Conservation (phyloP, 2,113 vertebrate species). For the Stegastes partitus region DNA sequence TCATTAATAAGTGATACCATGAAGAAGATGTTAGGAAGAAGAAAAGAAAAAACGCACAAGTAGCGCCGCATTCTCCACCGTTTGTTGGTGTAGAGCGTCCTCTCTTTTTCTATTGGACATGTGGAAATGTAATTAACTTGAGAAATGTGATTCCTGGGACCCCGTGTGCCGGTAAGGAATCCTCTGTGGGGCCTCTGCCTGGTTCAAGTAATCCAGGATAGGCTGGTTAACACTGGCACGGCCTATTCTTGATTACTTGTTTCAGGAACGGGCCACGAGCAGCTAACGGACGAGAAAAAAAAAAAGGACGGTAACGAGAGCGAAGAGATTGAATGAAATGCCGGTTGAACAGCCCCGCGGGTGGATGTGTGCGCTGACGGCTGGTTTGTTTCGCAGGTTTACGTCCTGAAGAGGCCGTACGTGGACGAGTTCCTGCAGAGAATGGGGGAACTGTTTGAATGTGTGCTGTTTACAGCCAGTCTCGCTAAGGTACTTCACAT, state of each 20-base stretch:
- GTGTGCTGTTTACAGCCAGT: constrained; percentile 93
- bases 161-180: constrained; percentile 26
- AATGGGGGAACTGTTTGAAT: constrained; percentile 94
- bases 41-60: not conserved
- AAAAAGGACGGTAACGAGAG: not conserved
- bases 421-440: constrained; percentile 91
- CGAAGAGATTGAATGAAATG: not conserved
- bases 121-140: constrained; percentile 55
- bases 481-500: constrained; percentile 88
- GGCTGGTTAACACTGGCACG: constrained; percentile 90
- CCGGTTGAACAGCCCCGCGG: accelerated
- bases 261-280: constrained; percentile 83
- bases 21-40: not conserved
- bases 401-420: constrained; percentile 93
- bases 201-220: constrained; percentile 99
- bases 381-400: constrained; percentile 84
- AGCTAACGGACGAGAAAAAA: constrained; percentile 25
- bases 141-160: constrained; percentile 57
- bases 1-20: constrained; percentile 18
- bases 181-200: constrained; percentile 79
- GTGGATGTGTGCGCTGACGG: not conserved
- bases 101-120: constrained; percentile 6
- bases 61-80: not conserved
- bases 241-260: constrained; percentile 99
- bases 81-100: not conserved